Percentiles rank a stretch among this genome's conserved stretches.
Conservation (phyloP, 2,888 invertebrate genomes). For the Empis livida region DNA sequence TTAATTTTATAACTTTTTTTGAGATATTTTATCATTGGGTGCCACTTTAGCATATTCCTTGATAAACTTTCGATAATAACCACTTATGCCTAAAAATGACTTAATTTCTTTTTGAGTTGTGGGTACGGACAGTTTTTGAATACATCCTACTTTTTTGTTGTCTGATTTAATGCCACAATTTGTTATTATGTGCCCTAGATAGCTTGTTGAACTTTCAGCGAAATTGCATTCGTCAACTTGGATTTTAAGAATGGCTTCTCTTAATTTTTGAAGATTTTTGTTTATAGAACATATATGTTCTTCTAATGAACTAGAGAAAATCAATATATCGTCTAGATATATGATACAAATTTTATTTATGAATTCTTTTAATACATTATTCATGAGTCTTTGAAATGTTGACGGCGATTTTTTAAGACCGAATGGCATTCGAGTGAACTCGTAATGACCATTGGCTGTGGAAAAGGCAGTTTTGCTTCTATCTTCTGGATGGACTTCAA, state of each 20-base stretch:
- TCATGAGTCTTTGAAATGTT: slow-evolving; percentile 1
- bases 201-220: background rate
- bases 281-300: background rate
- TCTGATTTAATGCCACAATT: background rate
- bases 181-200: background rate
- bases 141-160: background rate
- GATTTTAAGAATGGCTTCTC: background rate
- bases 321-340: slow-evolving; percentile 17
- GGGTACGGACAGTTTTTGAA: background rate
- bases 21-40: background rate
- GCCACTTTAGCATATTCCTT: background rate
- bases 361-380: background rate
- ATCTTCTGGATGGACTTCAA: background rate
- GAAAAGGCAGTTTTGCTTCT: slow-evolving; percentile 8
- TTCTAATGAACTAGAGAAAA: slow-evolving; percentile 7
- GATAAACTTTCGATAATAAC: background rate
- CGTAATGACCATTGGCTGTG: slow-evolving; percentile 4
- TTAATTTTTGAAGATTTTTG: background rate
- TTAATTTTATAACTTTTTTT: background rate
- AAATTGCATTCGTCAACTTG: background rate
- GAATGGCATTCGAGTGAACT: slow-evolving; percentile 9
- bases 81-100: background rate
- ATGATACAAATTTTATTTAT: slow-evolving; percentile 14
- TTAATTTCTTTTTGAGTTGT: background rate
- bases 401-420: slow-evolving; percentile 7